Evolutionary conservation across 2,888 invertebrate species (phyloP).

Genomic region (Auanema sp.): DNA sequence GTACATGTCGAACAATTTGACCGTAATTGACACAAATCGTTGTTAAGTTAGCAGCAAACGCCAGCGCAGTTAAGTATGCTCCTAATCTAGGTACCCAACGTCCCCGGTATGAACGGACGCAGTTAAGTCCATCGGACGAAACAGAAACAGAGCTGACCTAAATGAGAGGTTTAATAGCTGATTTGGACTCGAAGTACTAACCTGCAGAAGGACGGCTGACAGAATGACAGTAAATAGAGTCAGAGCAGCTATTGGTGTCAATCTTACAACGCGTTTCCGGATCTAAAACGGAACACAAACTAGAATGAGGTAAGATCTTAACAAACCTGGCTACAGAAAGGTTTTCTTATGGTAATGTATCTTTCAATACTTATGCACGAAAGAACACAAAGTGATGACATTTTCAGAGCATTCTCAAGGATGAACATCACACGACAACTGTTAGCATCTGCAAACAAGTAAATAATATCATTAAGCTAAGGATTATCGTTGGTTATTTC

Average conservation of each 20-base stretch:
- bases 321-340: conserved; percentile 54
- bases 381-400: conserved; percentile 57
- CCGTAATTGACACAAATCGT: conserved; percentile 56
- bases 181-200: conserved; percentile 6
- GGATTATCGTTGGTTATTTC: too few species aligned
- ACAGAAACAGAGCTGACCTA: conserved; percentile 41
- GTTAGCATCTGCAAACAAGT: conserved; percentile 32
- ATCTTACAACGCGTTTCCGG: conserved; percentile 52
- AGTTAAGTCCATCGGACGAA: conserved; percentile 46
- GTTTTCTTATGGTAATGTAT: conserved; percentile 61
- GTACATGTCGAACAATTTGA: conserved; percentile 59
- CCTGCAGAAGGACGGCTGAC: conserved; percentile 45
- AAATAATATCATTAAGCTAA: too few species aligned
- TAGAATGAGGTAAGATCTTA: neutral
- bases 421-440: conserved; percentile 56
- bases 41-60: conserved; percentile 48
- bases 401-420: conserved; percentile 55
- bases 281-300: conserved; percentile 35
- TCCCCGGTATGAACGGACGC: conserved; percentile 37
- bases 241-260: conserved; percentile 55
- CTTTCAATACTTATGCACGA: conserved; percentile 60
- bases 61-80: conserved; percentile 33
- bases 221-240: conserved; percentile 41
- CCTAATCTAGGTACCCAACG: conserved; percentile 29
- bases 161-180: conserved; percentile 1